A percentile compares a stretch with the other conserved stretches of the same genome.
These are phyloP conservation scores for Aphidius ervi DNA, from an alignment of 1,140 invertebrate species.

Conservation along the genomic window DNA sequence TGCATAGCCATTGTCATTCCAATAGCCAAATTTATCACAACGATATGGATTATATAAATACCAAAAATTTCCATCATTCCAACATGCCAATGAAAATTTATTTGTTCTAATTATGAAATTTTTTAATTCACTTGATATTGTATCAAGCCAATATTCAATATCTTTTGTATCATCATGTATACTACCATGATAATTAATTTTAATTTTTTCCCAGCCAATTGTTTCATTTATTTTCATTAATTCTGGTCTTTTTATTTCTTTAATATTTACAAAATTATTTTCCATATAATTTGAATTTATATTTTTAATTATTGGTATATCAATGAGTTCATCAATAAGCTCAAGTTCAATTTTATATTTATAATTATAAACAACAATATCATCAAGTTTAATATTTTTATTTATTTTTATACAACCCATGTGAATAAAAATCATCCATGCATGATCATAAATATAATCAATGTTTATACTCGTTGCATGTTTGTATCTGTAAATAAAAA, in stretches of 20 bases:
- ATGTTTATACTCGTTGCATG: slow-evolving; percentile 38
- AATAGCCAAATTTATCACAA: slow-evolving; percentile 39
- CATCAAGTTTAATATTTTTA: slow-evolving; percentile 31
- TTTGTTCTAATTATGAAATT: slow-evolving; percentile 36
- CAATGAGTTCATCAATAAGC: slow-evolving; percentile 31
- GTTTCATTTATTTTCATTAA: slow-evolving; percentile 26
- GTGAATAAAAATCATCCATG: slow-evolving; percentile 41
- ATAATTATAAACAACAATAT: slow-evolving; percentile 45
- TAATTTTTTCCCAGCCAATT: slow-evolving; percentile 30
- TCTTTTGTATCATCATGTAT: slow-evolving; percentile 23
- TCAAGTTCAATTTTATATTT: slow-evolving; percentile 40
- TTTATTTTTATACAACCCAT: slow-evolving; percentile 37
- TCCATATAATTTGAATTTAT: slow-evolving; percentile 27
- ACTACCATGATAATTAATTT: slow-evolving; percentile 1
- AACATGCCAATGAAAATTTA: slow-evolving; percentile 38
- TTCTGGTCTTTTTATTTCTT: slow-evolving; percentile 29
- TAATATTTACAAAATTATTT: slow-evolving; percentile 12
- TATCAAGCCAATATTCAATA: slow-evolving; percentile 38
- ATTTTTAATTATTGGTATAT: slow-evolving; percentile 10
- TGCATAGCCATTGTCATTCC: slow-evolving; percentile 34
- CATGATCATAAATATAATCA: slow-evolving; percentile 46
- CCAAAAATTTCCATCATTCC: slow-evolving; percentile 43
- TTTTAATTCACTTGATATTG: slow-evolving; percentile 16
- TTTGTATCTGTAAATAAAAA: slow-evolving; percentile 35
- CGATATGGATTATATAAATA: slow-evolving; percentile 44